A percentile compares a stretch with the other conserved stretches of the same genome.
Evolutionary conservation across 1,140 invertebrate species (phyloP).

Genomic region (Liolophura sinensis): DNA sequence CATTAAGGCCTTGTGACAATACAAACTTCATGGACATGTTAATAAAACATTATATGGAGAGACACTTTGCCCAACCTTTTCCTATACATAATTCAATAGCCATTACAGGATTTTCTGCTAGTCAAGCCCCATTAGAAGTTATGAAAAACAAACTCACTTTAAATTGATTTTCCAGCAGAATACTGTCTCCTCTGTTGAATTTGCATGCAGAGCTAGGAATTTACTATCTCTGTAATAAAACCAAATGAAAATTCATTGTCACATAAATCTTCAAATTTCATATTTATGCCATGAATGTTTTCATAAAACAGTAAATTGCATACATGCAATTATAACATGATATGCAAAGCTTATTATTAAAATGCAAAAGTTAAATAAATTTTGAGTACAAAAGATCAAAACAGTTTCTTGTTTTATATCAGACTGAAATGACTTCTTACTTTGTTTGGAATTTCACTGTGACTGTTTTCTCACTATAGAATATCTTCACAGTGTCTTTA

Average conservation of each 20-base stretch:
- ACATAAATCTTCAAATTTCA: neutral
- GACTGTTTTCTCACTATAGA: conserved; percentile 32
- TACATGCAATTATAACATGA: too few relatives aligned
- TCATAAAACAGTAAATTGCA: too few relatives aligned
- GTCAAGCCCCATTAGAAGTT: too few relatives aligned
- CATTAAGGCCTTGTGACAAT: too few relatives aligned
- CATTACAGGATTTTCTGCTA: too few relatives aligned
- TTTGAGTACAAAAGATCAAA: neutral
- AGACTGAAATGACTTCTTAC: conserved; percentile 24
- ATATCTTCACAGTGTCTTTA: conserved; percentile 37
- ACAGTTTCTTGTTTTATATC: neutral
- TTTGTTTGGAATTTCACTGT: conserved; percentile 41
- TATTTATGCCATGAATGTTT: too few relatives aligned
- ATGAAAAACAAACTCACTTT: conserved; percentile 29
- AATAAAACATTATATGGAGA: too few relatives aligned
- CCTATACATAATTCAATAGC: too few relatives aligned
- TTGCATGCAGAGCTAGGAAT: conserved; percentile 43
- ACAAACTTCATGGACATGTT: too few relatives aligned
- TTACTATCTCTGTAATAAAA: conserved; percentile 38
- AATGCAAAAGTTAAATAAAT: too few relatives aligned
- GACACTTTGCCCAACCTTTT: too few relatives aligned
- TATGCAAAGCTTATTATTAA: too few relatives aligned
- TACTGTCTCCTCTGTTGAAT: conserved; percentile 36
- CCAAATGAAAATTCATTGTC: conserved; percentile 2
- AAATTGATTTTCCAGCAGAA: conserved; percentile 49